Percentiles rank a stretch among this genome's conserved stretches.
These are phyloP conservation scores for Anser cygnoides DNA, from an alignment of 2,113 vertebrate species.

Conservation along the genomic window DNA sequence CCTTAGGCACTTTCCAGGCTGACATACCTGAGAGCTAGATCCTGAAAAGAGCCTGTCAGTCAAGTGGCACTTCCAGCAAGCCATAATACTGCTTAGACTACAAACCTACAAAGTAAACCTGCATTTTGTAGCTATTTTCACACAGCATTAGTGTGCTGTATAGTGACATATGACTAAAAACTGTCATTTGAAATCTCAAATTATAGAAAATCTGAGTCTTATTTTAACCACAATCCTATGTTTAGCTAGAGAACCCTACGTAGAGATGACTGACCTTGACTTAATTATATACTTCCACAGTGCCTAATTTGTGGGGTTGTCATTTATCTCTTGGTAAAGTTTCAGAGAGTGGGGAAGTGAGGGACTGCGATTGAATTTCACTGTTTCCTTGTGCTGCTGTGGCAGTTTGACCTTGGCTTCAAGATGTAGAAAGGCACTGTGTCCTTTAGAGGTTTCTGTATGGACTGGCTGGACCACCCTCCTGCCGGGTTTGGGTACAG, in stretches of 20 bases:
- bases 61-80: background rate
- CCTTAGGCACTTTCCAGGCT: background rate
- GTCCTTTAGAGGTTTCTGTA: background rate
- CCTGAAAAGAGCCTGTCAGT: background rate
- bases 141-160: background rate
- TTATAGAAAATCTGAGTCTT: background rate
- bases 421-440: background rate
- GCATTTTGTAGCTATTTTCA: background rate
- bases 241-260: background rate
- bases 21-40: background rate
- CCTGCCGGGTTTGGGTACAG: background rate
- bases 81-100: background rate
- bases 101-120: background rate
- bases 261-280: background rate
- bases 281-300: background rate
- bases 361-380: constrained; percentile 16
- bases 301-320: constrained; percentile 1
- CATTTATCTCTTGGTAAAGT: constrained; percentile 14
- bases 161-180: background rate
- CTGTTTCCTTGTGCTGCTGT: background rate
- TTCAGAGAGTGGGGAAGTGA: background rate
- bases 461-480: background rate
- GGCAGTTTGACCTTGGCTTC: background rate
- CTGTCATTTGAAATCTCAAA: background rate
- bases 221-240: background rate